Percentiles rank a stretch among this genome's conserved stretches.
These are phyloP conservation scores for Embiotoca jacksoni DNA, from an alignment of 2,113 vertebrate species.

Conservation along the genomic window DNA sequence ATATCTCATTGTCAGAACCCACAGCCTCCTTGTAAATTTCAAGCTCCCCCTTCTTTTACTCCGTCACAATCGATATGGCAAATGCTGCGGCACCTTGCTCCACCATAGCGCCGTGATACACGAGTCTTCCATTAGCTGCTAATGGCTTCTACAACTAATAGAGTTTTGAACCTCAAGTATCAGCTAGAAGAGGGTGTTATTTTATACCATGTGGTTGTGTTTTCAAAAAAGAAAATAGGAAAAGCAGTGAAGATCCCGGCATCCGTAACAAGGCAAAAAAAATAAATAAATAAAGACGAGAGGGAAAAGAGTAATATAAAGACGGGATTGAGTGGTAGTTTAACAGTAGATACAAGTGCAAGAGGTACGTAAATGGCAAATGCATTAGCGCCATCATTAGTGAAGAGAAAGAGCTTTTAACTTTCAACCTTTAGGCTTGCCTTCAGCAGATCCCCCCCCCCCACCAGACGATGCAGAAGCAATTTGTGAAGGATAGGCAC, in stretches of 20 bases:
- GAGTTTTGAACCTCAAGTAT: conserved; percentile 54
- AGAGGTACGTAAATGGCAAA: conserved; percentile 70
- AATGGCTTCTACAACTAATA: conserved; percentile 60
- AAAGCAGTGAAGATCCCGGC: background rate
- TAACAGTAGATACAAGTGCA: conserved; percentile 9
- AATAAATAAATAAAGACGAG: background rate
- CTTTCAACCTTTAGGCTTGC: conserved; percentile 47
- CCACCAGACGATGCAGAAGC: conserved; percentile 10
- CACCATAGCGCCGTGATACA: conserved; percentile 42
- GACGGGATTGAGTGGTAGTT: conserved; percentile 30
- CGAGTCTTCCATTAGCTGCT: conserved; percentile 72
- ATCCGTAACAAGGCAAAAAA: background rate
- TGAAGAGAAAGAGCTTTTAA: conserved; percentile 61
- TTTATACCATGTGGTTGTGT: background rate
- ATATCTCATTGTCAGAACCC: conserved; percentile 68
- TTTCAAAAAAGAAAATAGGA: background rate
- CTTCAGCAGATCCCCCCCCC: conserved; percentile 1
- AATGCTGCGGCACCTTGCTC: conserved; percentile 47
- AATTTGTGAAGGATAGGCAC: conserved; percentile 29
- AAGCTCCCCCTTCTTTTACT: conserved; percentile 36
- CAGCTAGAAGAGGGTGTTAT: conserved; percentile 19
- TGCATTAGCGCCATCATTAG: conserved; percentile 65
- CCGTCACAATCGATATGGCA: conserved; percentile 54
- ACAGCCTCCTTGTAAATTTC: conserved; percentile 69
- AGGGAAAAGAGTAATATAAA: conserved; percentile 3